phyloP scores from a whole-genome alignment of 2,888 invertebrate species.

The Tetrapedia diversipes region DNA sequence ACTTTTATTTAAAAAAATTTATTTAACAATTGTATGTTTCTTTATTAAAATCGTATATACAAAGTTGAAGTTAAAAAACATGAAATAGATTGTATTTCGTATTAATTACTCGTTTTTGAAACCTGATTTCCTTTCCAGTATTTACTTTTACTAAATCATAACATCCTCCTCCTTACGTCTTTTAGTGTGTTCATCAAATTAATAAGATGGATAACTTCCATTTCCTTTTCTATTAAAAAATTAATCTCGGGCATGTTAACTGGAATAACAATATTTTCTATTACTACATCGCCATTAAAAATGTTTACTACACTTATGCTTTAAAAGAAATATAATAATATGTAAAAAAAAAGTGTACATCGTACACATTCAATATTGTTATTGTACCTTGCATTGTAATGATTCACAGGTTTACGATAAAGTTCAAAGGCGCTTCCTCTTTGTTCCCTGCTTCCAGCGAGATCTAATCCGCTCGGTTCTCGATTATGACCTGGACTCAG shows the following conservation, averaged over 20 bases:
- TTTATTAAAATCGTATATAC: slow-evolving; percentile 58
- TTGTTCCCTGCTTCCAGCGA: slow-evolving; percentile 95
- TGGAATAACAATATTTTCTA: slow-evolving; percentile 15
- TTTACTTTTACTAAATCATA: too few relatives aligned
- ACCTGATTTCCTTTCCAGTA: too few relatives aligned
- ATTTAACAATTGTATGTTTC: slow-evolving; percentile 35
- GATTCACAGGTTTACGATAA: slow-evolving; percentile 94
- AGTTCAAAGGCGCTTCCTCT: slow-evolving; percentile 97
- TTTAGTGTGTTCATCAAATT: slow-evolving; percentile 1
- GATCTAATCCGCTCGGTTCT: slow-evolving; percentile 85
- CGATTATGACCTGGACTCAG: slow-evolving; percentile 78
- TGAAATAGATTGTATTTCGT: slow-evolving; percentile 28
- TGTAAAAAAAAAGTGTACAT: neutral
- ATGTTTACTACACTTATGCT: too few relatives aligned
- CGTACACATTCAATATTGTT: neutral
- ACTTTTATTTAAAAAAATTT: slow-evolving; percentile 35
- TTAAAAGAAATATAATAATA: neutral
- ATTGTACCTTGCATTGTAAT: slow-evolving; percentile 80
- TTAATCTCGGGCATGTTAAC: slow-evolving; percentile 36
- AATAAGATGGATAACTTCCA: slow-evolving; percentile 8
- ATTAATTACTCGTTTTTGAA: slow-evolving; percentile 14
- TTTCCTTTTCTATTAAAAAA: slow-evolving; percentile 2
- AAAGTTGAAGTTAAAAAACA: slow-evolving; percentile 37
- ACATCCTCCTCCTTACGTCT: neutral
- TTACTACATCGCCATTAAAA: too few relatives aligned